Evolutionary conservation across 2,888 invertebrate genomes (phyloP).

Genomic region (Resseliella maxima): DNA sequence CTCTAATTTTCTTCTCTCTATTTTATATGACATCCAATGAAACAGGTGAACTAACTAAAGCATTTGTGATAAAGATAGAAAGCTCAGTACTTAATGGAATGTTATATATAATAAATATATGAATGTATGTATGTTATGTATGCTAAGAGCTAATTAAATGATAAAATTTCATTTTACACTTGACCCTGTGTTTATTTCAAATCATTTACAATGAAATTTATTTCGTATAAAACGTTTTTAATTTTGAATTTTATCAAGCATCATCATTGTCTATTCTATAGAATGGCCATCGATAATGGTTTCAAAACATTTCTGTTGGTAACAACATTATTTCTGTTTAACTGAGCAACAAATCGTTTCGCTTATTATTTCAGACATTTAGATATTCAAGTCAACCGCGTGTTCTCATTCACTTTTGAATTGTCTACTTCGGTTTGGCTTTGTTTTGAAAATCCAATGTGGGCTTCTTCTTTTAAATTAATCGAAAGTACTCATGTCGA

Average conservation of each 20-base stretch:
- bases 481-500: slow-evolving; percentile 10
- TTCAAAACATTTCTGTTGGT: background rate
- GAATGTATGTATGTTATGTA: no score
- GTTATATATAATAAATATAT: no score
- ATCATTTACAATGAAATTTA: background rate
- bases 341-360: slow-evolving; percentile 41
- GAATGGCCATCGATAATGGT: background rate
- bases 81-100: background rate
- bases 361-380: background rate
- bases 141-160: slow-evolving; percentile 18
- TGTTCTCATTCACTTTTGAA: background rate
- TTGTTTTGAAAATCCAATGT: background rate
- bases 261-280: background rate
- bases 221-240: background rate
- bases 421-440: background rate
- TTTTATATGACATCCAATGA: background rate
- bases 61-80: slow-evolving; percentile 4
- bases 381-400: background rate
- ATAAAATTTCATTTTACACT: slow-evolving; percentile 23
- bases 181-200: slow-evolving; percentile 16
- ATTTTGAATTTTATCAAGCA: background rate
- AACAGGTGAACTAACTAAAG: slow-evolving; percentile 5
- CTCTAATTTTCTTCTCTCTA: background rate
- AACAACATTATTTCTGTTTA: slow-evolving; percentile 25
- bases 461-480: background rate